Percentiles rank a stretch among this genome's conserved stretches.
These are phyloP conservation scores for Trogon melanurus DNA, from an alignment of 2,113 vertebrate species.

Conservation along the genomic window DNA sequence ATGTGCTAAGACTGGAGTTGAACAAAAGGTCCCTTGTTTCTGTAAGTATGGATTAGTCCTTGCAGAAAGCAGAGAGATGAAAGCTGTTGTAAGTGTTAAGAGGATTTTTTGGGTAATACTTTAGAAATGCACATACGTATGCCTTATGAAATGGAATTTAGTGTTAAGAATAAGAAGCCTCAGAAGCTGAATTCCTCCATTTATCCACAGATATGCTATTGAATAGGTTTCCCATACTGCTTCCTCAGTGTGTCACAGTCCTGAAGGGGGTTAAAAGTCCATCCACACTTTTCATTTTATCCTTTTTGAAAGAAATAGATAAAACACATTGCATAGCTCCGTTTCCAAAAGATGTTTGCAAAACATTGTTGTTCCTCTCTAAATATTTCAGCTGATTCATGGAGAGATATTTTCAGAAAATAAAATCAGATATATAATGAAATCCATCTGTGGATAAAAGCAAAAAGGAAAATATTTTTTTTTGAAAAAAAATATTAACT, in stretches of 20 bases:
- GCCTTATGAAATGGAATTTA: slow-evolving; percentile 41
- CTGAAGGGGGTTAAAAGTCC: neutral
- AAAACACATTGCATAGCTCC: neutral
- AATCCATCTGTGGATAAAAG: neutral
- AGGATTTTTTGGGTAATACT: slow-evolving; percentile 42
- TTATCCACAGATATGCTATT: neutral
- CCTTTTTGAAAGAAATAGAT: neutral
- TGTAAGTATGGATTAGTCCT: slow-evolving; percentile 45
- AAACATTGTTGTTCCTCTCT: neutral
- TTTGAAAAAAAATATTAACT: neutral
- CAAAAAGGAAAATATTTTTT: neutral
- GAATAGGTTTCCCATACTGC: neutral
- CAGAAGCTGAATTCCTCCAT: slow-evolving; percentile 14
- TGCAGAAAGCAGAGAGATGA: slow-evolving; percentile 38
- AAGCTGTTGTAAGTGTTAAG: slow-evolving; percentile 41
- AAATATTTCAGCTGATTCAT: neutral
- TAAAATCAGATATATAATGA: neutral
- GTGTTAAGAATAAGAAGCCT: slow-evolving; percentile 29
- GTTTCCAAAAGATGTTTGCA: neutral
- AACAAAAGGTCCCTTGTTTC: slow-evolving; percentile 58
- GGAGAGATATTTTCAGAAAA: neutral
- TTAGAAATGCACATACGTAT: neutral
- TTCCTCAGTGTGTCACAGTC: neutral
- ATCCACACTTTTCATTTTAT: neutral
- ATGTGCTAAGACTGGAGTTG: neutral